A percentile compares a stretch with the other conserved stretches of the same genome.
Conservation (phyloP, 2,113 vertebrate genomes). For the Colinus virginianus region DNA sequence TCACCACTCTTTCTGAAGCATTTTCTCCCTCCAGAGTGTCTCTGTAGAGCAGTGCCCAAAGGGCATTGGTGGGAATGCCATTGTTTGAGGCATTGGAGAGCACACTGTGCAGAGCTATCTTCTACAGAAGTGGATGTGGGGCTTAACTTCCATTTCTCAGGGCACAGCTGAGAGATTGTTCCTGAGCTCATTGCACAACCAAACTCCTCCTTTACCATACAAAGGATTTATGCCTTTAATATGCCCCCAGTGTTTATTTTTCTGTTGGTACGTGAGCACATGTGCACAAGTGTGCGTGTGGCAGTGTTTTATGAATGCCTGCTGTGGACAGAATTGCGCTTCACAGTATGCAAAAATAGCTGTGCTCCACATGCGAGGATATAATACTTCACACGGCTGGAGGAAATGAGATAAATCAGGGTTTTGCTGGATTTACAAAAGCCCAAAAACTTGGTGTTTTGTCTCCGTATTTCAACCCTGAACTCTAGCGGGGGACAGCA, state of each 20-base stretch:
- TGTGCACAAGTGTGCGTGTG: not conserved
- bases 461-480: not conserved
- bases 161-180: not conserved
- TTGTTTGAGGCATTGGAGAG: not conserved
- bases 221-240: conserved; percentile 47
- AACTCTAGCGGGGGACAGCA: not conserved
- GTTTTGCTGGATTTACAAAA: conserved; percentile 47
- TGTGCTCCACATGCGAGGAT: not conserved
- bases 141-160: not conserved
- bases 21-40: not conserved
- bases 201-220: not conserved
- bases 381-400: conserved; percentile 33
- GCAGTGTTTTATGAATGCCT: conserved; percentile 34
- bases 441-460: not conserved
- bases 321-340: conserved; percentile 63
- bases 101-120: not conserved
- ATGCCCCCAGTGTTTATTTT: conserved; percentile 22
- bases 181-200: not conserved
- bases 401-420: conserved; percentile 25
- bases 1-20: not conserved
- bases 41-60: not conserved
- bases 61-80: not conserved
- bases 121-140: not conserved
- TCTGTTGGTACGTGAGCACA: not conserved
- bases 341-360: conserved; percentile 53